Evolutionary conservation across 2,113 vertebrate species (phyloP), one percentile per base, ranked within the genome.

Genomic region (Lipotes vexillifer): DNA sequence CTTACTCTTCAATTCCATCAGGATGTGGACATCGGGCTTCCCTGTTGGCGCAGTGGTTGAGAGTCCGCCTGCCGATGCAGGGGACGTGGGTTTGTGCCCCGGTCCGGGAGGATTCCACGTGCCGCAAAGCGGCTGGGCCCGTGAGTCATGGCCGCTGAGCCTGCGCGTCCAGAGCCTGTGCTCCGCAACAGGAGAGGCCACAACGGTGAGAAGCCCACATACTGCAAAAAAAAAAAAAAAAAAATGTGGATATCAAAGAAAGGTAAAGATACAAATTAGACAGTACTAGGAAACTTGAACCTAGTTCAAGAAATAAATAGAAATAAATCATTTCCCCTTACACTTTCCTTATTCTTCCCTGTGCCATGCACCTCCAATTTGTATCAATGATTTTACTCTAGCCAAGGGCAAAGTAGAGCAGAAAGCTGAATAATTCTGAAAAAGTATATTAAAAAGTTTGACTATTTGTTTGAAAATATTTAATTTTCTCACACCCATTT

Each of bases 1-100:
- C 20, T 59, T 69, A 92, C 55, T 71, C 13, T 90, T 87, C 97
- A 97, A 92, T 97, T 89, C 75, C 68, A 77, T 96, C 71, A 96
- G 96, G 68, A 94, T 92, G 77, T 89, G 90, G 80, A 78, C 95
- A 88, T 74, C 57, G 44, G 44, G 44, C 44, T 46, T 46, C 44
- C 44, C 44, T 46, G 44, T 46, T 46, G 44, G 44, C 2, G 2
- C 44, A 10, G 44, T 46, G 44, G 44, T 46, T 46, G 44, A 46
- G 44, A 46, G 44, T 46, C 44, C 9, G 9, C 44, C 44, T 46
- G 44, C 44, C 8, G 44, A 44, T 44, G 44, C 44, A 9, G 8
- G 44, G 44, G 44, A 44, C 8, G 8, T 9, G 44, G 44, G 44
- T 44, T 44, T 8, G 44, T 44, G 44, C 44, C 44, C 44, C 44